Evolutionary conservation across 2,888 invertebrate species (phyloP), one percentile per base, ranked within the genome.

Genomic region (Rotaria magnacalcarata): DNA sequence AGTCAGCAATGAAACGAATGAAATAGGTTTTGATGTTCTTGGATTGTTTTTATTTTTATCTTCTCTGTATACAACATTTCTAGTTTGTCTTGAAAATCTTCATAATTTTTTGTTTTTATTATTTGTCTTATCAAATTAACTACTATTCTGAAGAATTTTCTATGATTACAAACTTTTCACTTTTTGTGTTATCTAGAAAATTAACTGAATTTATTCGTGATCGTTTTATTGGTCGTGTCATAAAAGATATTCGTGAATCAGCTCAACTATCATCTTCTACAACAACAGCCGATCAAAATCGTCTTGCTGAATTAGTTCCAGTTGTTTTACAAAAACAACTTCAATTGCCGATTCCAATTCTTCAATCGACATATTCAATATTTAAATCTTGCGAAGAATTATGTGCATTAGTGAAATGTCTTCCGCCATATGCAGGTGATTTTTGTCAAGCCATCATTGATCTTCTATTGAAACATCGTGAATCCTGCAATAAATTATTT

Each of bases 371-470:
- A 24, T 54, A 74, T 27, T 75, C 60, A 27, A 85, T 86, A 43
- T 86, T 47, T 41, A 56, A 85, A 52, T 85, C 85, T n/a, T 86
- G 86, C 24, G 50, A 74, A 43, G 86, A 86, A 50, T 85, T 86
- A 56, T 86, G 67, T 52, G 54, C 85, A n/a, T 54, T 86, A 16
- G 85, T 86, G 1, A 86, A 85, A 85, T 85, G 85, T 43, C 75
- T 86, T 75, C 60, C 60, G 6, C 85, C 86, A 14, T 86, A 86
- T 84, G 86, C 86, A 0, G 47, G 54, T 50, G 86, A 86, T 19
- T 86, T 86, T 21, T 84, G 85, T 50, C 52, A 80, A 34, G 86
- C 86, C 24, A 86, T 86, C 56, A 84, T 52, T 27, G 54, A 74
- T 47, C 52, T 86, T 24, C 34, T 86, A 19, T 75, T 85, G 0